Base-by-base conservation (phyloP, 2,888 invertebrate genomes). In the Ormyrus labotus region DNA sequence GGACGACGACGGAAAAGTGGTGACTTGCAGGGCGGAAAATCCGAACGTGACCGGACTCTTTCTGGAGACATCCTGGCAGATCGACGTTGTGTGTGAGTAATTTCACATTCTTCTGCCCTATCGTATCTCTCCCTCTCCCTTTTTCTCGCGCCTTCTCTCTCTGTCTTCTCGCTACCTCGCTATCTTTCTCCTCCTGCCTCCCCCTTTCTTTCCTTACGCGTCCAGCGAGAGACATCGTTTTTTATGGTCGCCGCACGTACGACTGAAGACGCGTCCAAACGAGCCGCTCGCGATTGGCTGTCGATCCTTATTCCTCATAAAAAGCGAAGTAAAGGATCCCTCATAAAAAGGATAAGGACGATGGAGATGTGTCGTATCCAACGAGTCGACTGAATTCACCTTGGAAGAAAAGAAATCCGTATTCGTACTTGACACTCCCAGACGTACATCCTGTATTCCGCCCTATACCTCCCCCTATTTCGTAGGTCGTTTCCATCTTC, bases 11-110 rank as follows among this genome's bases (percentile, higher is more conserved):
- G 96, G 96, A 86, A 96, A 96, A 92, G 93, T 94, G 86, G 94
- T 97, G 92, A 96, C 95, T 82, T 97, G 97, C 92, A 94, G 96
- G 88, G 96, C 97, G 9, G 97, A 97, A 92, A 97, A 97, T 93
- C 96, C 97, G 83, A 96, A 96, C 92, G 96, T 96, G 87, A 96
- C 96, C 83, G 95, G 96, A 73, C 94, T 96, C 85, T 95, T 93
- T 90, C 92, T 96, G 86, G 97, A 97, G 91, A 95, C 96, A 85
- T 94, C 95, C 75, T 97, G 96, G 96, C 95, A 94, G 89, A 95
- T 97, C 90, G 95, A 95, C 92, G 96, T 97, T 87, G 96, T 97
- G 85, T 97, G 97, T 97, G 92, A 96, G 97, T 96, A 92, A 83
- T 80, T 84, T 61, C 77, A 55, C 68, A 81, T 82, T 82, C 82